Base-by-base conservation (phyloP, 2,797 vertebrate species). In the Podargus strigoides region DNA sequence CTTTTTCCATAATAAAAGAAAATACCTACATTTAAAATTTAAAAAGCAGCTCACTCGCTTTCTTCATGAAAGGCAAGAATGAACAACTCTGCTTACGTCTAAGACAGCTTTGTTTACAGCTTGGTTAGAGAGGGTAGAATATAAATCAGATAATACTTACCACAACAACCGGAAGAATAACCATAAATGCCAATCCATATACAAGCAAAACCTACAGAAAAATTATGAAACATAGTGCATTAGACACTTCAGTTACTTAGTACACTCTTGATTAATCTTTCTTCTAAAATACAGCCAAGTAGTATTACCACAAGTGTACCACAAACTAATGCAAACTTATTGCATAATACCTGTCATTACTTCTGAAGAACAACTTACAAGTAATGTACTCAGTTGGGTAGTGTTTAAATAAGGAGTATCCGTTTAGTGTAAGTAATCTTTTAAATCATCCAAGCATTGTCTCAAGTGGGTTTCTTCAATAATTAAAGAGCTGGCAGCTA, bases 91-190 rank as follows among this genome's bases (percentile, higher is more conserved):
- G 24, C 24, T 59, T 22, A 14, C 10, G 14, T 46, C 20, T 34
- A 49, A 55, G 24, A 67, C 14, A 73, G 47, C 32, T 84, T 78
- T 46, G 41, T n/a, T 87, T 55, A 80, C 44, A 86, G 21, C 12
- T 70, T 70, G 41, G 32, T 79, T 89, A 81, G 27, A 73, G 37
- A 75, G 18, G 13, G 23, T 0, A 70, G 49, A 85, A 60, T 26
- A 74, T 49, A 62, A n/a, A 74, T 87, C 14, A 93, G 52, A 50
- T 44, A 89, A 73, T 93, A 98, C 99, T 98, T 97, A 99, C 99
- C 98, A 99, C 99, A 77, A 99, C 99, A 70, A 99, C 99, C 58
- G 99, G 99, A 95, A 99, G 99, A 95, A 99, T 99, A 96, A 99
- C 99, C 99, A 99, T 99, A 81, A 99, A 99, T 36, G 99, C 99